A percentile compares a stretch with the other conserved stretches of the same genome.
These are phyloP conservation scores for Ivindomyrus marchei DNA, from an alignment of 2,113 vertebrate species.

Conservation along the genomic window DNA sequence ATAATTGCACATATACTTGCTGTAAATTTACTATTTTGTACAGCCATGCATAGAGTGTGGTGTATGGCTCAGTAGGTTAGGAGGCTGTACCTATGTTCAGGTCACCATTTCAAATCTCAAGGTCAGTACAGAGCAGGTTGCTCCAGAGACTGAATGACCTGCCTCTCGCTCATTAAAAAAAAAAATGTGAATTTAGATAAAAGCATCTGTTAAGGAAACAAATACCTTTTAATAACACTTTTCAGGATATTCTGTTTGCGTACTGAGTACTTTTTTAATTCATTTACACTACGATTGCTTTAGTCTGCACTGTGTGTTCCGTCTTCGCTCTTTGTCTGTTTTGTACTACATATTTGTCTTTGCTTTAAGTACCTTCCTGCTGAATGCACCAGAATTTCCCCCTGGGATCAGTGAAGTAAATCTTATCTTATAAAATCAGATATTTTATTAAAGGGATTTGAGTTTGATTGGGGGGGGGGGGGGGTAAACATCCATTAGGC, in stretches of 20 bases:
- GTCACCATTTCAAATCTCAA: background rate
- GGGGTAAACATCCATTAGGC: background rate
- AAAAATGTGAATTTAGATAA: background rate
- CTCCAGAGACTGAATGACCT: background rate
- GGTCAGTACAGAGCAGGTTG: background rate
- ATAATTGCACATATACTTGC: background rate
- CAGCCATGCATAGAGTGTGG: background rate
- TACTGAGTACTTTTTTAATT: background rate
- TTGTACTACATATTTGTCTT: background rate
- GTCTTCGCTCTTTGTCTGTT: background rate
- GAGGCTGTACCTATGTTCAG: background rate
- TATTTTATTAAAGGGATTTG: background rate
- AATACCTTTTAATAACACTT: background rate
- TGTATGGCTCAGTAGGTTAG: background rate
- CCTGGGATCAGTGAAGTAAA: background rate
- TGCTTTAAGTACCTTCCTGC: background rate
- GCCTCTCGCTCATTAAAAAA: background rate
- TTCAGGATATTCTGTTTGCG: background rate
- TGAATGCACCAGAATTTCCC: background rate
- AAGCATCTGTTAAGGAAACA: background rate
- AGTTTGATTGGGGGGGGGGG: background rate
- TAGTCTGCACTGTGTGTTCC: background rate
- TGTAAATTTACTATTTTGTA: background rate
- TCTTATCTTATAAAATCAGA: background rate
- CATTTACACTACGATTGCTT: background rate